Percentiles rank a stretch among this genome's conserved stretches.
Conservation (phyloP, 2,888 invertebrate species). For the Exocentrus adspersus region DNA sequence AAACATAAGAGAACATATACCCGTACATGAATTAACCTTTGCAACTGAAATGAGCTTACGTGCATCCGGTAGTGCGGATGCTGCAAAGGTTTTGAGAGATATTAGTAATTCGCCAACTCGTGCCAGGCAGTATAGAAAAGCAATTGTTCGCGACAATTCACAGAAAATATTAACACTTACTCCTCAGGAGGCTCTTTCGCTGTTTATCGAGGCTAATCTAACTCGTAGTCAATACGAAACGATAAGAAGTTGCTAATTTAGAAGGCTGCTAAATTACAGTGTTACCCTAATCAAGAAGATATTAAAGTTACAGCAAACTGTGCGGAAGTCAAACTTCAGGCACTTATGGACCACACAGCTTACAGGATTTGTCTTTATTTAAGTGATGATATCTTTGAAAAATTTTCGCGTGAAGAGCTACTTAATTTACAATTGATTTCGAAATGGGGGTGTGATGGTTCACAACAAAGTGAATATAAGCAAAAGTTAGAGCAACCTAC, state of each 20-base stretch:
- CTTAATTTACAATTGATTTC: too few species aligned
- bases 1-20: neutral
- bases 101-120: neutral
- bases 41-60: conserved; percentile 4
- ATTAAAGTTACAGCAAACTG: neutral
- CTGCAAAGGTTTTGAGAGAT: neutral
- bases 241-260: neutral
- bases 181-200: neutral
- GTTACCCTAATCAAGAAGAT: neutral
- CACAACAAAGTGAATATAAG: too few species aligned
- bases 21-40: neutral
- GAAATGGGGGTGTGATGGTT: too few species aligned
- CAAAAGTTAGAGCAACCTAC: too few species aligned
- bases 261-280: neutral
- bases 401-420: too few species aligned
- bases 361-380: neutral
- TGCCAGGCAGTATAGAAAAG: neutral
- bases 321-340: neutral
- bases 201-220: neutral
- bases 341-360: neutral
- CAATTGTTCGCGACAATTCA: neutral
- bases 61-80: neutral
- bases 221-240: neutral
- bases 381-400: too few species aligned
- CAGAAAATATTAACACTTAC: neutral